Conservation (phyloP, 2,888 invertebrate genomes). For the Halictus ligatus region DNA sequence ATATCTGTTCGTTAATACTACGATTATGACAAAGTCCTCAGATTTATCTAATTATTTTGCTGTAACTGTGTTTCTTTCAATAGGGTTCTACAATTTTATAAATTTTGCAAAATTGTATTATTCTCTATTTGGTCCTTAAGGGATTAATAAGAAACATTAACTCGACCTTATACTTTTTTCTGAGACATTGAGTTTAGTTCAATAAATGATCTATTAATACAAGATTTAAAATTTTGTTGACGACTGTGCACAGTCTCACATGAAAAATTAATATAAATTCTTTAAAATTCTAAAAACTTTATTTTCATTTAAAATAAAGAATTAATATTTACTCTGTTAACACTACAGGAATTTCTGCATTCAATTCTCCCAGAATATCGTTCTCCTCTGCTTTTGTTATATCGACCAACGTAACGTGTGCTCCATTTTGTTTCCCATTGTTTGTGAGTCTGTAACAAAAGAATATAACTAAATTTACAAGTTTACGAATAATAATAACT, state of each 20-base stretch:
- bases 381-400: slow-evolving; percentile 4
- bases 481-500: too few relatives aligned
- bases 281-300: too few relatives aligned
- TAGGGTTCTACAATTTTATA: background rate
- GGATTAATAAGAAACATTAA: background rate
- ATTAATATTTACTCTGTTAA: slow-evolving; percentile 39
- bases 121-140: background rate
- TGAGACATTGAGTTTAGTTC: background rate
- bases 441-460: background rate
- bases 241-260: background rate
- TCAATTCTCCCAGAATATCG: background rate
- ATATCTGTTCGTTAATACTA: background rate
- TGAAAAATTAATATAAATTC: background rate
- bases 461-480: background rate
- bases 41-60: background rate
- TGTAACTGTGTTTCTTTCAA: too few relatives aligned
- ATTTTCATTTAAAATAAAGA: background rate
- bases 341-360: slow-evolving; percentile 20
- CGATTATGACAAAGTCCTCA: background rate
- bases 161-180: background rate
- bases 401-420: background rate
- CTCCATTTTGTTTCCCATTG: background rate
- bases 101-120: background rate
- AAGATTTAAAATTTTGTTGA: background rate
- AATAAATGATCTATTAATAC: background rate